A percentile compares a stretch with the other conserved stretches of the same genome.
phyloP scores from a whole-genome alignment of 2,888 invertebrate species.

The Microdon myrmicae region DNA sequence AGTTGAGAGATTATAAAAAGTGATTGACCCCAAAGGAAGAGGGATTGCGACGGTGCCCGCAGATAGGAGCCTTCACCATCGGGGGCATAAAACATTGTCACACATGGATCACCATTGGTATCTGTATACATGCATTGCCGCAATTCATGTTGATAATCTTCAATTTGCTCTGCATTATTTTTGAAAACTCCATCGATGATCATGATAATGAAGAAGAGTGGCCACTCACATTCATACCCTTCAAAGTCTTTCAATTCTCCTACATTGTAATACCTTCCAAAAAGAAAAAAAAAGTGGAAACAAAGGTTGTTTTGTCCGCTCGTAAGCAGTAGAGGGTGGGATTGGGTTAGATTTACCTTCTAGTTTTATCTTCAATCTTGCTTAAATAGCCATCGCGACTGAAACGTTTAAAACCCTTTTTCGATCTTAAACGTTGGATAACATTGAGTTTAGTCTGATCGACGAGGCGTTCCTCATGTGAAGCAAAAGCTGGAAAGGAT shows the following conservation, averaged over 20 bases:
- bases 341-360: slow-evolving; percentile 64
- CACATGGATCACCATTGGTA: slow-evolving; percentile 86
- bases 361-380: slow-evolving; percentile 82
- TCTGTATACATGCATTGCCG: slow-evolving; percentile 85
- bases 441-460: slow-evolving; percentile 88
- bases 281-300: not conserved
- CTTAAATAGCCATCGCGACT: slow-evolving; percentile 94
- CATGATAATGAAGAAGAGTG: slow-evolving; percentile 94
- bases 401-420: slow-evolving; percentile 93
- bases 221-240: slow-evolving; percentile 97
- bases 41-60: slow-evolving; percentile 68
- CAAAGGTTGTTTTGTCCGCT: not conserved
- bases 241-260: slow-evolving; percentile 97
- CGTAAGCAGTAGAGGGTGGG: not conserved
- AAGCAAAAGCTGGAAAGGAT: slow-evolving; percentile 97
- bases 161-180: slow-evolving; percentile 87
- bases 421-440: slow-evolving; percentile 82
- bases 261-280: slow-evolving; percentile 83
- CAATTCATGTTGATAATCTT: slow-evolving; percentile 87
- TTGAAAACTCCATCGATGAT: slow-evolving; percentile 95
- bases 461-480: slow-evolving; percentile 92
- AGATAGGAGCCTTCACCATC: slow-evolving; percentile 66
- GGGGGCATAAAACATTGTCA: slow-evolving; percentile 87
- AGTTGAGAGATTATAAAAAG: slow-evolving; percentile 94
- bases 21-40: slow-evolving; percentile 96